Percentiles rank a stretch among this genome's conserved stretches.
phyloP scores from a whole-genome alignment of 2,113 vertebrate species.

The Myotis davidii region DNA sequence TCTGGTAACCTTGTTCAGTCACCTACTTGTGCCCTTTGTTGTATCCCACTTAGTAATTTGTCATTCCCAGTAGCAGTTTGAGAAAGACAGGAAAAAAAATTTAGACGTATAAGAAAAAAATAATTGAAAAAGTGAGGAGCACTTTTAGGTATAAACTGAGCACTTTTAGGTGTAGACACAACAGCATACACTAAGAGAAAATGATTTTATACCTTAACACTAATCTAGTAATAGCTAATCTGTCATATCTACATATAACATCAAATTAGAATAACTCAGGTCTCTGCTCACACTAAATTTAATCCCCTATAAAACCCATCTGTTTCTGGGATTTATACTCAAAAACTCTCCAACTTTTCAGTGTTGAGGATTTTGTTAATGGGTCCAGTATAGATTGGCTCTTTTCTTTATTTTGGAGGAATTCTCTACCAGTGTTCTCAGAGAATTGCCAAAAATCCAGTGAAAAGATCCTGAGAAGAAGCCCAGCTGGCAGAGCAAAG shows the following conservation, averaged over 20 bases:
- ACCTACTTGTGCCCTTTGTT: not conserved
- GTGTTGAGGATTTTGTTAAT: not conserved
- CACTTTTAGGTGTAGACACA: not conserved
- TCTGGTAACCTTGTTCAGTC: not conserved
- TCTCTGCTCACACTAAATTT: not conserved
- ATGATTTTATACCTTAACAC: not conserved
- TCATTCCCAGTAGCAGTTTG: not conserved
- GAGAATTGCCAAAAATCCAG: not conserved
- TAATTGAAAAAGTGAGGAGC: not conserved
- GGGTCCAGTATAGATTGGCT: not conserved
- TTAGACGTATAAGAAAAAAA: not conserved
- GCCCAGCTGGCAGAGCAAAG: too few species aligned
- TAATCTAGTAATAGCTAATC: not conserved
- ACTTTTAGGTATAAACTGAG: not conserved
- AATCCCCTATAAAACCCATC: not conserved
- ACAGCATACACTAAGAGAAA: not conserved
- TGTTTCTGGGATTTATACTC: not conserved
- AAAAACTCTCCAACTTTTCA: not conserved
- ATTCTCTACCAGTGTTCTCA: not conserved
- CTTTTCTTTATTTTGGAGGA: not conserved
- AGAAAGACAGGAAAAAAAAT: not conserved
- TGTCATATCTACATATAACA: not conserved
- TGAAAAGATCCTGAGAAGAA: not conserved
- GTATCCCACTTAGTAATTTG: not conserved
- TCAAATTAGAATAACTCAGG: not conserved